phyloP scores from a whole-genome alignment of 1,140 invertebrate species.

The Glossosoma conforme region DNA sequence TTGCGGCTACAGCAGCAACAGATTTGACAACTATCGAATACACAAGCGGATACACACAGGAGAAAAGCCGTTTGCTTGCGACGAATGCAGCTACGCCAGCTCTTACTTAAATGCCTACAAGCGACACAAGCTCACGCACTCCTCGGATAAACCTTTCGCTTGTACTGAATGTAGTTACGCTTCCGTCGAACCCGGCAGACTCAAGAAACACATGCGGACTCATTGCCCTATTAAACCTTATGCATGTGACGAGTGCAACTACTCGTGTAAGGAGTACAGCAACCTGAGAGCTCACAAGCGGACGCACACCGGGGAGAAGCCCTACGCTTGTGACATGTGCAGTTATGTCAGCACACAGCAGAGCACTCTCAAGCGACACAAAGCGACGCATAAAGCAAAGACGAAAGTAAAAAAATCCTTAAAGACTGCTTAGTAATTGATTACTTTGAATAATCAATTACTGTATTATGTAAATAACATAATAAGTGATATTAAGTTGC shows the following conservation, averaged over 20 bases:
- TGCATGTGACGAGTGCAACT: slow-evolving; percentile 1
- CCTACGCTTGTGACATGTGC: slow-evolving; percentile 2
- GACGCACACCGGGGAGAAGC: slow-evolving; percentile 2
- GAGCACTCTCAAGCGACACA: not conserved
- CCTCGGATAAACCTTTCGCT: slow-evolving; percentile 2
- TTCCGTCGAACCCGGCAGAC: not conserved
- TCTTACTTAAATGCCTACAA: not conserved
- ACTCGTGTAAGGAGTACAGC: not conserved
- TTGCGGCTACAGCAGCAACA: not conserved
- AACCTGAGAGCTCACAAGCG: not conserved
- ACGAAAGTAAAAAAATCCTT: too few species aligned
- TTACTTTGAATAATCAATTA: too few species aligned
- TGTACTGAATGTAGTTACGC: slow-evolving; percentile 1
- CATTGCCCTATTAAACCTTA: not conserved
- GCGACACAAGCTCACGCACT: not conserved
- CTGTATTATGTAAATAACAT: too few species aligned
- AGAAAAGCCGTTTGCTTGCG: slow-evolving; percentile 3
- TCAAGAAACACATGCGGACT: not conserved
- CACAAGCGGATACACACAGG: slow-evolving; percentile 2
- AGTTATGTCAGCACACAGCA: not conserved
- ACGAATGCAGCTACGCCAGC: slow-evolving; percentile 1
- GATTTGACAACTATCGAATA: not conserved
- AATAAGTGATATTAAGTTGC: too few species aligned
- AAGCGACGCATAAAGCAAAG: slow-evolving; percentile 8
- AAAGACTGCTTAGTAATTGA: too few species aligned